Evolutionary conservation across 2,888 invertebrate genomes (phyloP).

Genomic region (Pyrgus malvae): DNA sequence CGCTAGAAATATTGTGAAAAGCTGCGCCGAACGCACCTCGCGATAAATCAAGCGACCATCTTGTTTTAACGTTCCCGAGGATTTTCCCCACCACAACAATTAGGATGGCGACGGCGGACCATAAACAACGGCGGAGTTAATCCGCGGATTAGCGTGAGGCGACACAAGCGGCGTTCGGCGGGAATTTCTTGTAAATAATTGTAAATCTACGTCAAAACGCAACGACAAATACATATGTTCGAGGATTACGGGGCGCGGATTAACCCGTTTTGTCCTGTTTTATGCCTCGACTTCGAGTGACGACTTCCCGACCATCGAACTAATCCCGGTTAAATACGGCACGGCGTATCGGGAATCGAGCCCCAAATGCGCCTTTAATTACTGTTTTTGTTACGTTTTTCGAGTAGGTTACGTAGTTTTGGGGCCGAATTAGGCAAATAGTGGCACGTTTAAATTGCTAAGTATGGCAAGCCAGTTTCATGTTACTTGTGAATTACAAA

Average conservation of each 20-base stretch:
- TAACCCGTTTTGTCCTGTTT: conserved; percentile 75
- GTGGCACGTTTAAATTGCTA: conserved; percentile 3
- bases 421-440: conserved; percentile 7
- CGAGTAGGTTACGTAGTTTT: conserved; percentile 33
- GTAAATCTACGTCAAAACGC: conserved; percentile 81
- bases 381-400: conserved; percentile 49
- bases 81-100: conserved; percentile 71
- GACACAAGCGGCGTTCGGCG: conserved; percentile 62
- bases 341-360: conserved; percentile 49
- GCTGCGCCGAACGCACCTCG: conserved; percentile 50
- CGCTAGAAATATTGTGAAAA: conserved; percentile 71
- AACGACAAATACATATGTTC: conserved; percentile 79
- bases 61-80: conserved; percentile 63
- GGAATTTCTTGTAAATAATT: conserved; percentile 76
- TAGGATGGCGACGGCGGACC: conserved; percentile 58
- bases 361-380: conserved; percentile 57
- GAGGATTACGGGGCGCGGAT: conserved; percentile 66
- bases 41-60: conserved; percentile 69
- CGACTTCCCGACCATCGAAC: conserved; percentile 63
- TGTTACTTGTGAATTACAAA: neutral
- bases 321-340: conserved; percentile 72
- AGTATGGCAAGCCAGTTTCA: neutral
- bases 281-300: conserved; percentile 61
- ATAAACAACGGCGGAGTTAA: conserved; percentile 72
- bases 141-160: conserved; percentile 70